Evolutionary conservation across 2,888 invertebrate genomes (phyloP), one percentile per base, ranked within the genome.

Genomic region (Morpho deidamia): DNA sequence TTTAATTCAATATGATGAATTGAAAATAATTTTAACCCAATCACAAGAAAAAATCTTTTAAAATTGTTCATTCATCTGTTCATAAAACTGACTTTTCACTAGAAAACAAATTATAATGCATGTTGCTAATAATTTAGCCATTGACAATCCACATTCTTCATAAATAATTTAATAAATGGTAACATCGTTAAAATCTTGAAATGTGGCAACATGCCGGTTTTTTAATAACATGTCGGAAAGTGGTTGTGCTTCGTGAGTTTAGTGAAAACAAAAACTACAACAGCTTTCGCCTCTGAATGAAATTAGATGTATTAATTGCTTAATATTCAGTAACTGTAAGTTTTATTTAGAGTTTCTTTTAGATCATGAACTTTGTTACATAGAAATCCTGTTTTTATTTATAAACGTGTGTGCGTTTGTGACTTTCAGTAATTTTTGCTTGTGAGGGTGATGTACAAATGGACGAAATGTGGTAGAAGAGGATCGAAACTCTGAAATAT

Each of bases 401-500:
- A 57, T 50, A 46, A 74, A 71, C 65, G 70, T 76, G 74, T 77
- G 77, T 78, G 78, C 69, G 75, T 75, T 71, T 66, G 54, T 74
- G 65, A 74, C 71, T 79, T 78, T 77, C 74, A 76, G 72, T 78
- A 70, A 71, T 77, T 82, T 86, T 83, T 85, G 79, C 81, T 83
- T 71, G 82, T 83, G 78, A 78, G 76, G 73, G 75, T 77, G 78
- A 78, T 75, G 71, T 71, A 77, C 78, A 74, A 78, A 76, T 80
- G 70, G 71, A 71, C 70, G 78, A 81, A 80, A 83, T 83, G 81
- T 85, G 78, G 72, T 83, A 83, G 72, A 71, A 72, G 78, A 73
- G 66, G 64, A 72, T 71, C 68, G 68, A 73, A 77, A 67, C 61
- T 68, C 59, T 66, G 62, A 71, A 64, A 67, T 60, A 65, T 57